Evolutionary conservation across 2,888 invertebrate genomes (phyloP).

Genomic region (Stenolophus ochropezus): DNA sequence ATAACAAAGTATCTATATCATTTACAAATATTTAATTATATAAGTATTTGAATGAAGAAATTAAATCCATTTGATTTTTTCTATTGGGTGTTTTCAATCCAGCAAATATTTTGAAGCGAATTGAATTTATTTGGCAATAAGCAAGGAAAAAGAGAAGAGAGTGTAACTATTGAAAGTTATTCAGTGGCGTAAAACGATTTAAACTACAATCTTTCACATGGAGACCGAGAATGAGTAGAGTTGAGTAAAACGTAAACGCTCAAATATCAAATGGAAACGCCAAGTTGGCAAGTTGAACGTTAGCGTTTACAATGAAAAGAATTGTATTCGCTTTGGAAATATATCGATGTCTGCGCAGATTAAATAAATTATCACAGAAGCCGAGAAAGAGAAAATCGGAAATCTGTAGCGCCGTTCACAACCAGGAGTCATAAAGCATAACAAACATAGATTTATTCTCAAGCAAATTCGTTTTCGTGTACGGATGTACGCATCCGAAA

Average conservation of each 20-base stretch:
- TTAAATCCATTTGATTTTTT: no score
- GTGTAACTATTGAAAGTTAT: constrained; percentile 1
- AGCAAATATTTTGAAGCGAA: no score
- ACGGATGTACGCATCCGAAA: constrained; percentile 53
- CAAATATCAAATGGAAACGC: constrained; percentile 1
- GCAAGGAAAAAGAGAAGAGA: no score
- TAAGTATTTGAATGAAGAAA: no score
- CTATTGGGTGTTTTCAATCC: no score
- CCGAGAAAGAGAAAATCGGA: constrained; percentile 1
- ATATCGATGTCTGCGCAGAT: constrained; percentile 26
- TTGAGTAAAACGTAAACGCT: not conserved
- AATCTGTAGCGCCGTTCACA: constrained; percentile 41
- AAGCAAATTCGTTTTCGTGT: constrained; percentile 56
- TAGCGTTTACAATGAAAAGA: not conserved
- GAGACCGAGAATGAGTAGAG: no score
- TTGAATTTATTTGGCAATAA: no score
- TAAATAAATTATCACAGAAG: constrained; percentile 34
- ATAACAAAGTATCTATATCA: no score
- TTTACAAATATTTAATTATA: no score
- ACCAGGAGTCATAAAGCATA: constrained; percentile 50
- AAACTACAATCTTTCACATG: not conserved
- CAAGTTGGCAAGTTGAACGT: constrained; percentile 12
- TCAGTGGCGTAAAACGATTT: not conserved
- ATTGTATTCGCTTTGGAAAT: constrained; percentile 5
- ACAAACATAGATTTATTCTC: constrained; percentile 57